These are phyloP conservation scores for Myotis pilosus DNA, from an alignment of 2,797 vertebrate species.

Conservation along the genomic window DNA sequence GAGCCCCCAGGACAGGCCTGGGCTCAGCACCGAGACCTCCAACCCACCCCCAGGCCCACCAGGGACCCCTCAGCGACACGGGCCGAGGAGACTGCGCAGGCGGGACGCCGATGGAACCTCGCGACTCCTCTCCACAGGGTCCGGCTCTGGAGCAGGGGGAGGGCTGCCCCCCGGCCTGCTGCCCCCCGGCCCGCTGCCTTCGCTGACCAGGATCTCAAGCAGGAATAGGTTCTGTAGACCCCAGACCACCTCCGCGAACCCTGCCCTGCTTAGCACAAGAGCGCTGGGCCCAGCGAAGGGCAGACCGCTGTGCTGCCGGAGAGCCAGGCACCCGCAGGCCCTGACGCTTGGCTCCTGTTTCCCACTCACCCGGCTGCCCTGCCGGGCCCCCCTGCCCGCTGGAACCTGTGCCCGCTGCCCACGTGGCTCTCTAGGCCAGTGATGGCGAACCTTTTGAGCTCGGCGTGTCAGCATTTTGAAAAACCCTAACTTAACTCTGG, in stretches of 20 bases:
- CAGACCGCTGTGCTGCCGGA: accelerated
- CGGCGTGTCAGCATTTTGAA: too few relatives aligned
- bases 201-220: background rate
- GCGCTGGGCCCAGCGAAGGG: background rate
- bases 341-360: too few relatives aligned
- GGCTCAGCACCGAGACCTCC: background rate
- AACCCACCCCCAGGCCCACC: accelerated
- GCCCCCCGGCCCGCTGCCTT: background rate
- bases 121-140: background rate
- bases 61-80: background rate
- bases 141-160: background rate
- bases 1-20: background rate
- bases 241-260: background rate
- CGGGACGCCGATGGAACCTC: too few relatives aligned
- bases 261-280: background rate
- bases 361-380: background rate
- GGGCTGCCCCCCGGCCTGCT: background rate
- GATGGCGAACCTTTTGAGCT: too few relatives aligned
- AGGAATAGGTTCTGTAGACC: background rate
- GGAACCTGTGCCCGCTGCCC: accelerated
- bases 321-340: background rate
- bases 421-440: background rate
- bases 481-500: too few relatives aligned
- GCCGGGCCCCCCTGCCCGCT: accelerated
- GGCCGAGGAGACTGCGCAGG: background rate